Base-by-base conservation (phyloP, 2,888 invertebrate species). In the Athrips mouffetella region DNA sequence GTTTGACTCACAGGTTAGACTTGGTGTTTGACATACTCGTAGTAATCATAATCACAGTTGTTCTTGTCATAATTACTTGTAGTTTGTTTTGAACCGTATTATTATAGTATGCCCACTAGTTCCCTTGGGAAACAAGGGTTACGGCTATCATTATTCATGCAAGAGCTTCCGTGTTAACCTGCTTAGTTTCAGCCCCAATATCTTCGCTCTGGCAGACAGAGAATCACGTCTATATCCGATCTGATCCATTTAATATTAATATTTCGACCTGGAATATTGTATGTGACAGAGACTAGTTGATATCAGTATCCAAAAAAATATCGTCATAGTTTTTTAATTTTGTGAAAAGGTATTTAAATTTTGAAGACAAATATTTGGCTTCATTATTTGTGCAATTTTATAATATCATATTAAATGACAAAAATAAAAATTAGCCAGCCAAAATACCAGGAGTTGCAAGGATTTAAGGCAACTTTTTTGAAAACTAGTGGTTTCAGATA, bases 31-130 rank as follows among this genome's bases (percentile, higher is more conserved):
- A n/a, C n/a, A n/a, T n/a, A n/a, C n/a, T n/a, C n/a, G n/a, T n/a
- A n/a, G n/a, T n/a, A n/a, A n/a, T n/a, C n/a, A 68, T 79, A 78
- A 77, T 80, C 70, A 74, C 63, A 62, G 74, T 77, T 77, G 77
- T 79, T 81, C 76, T 74, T 73, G 76, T 73, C 77, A 67, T 86
- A 83, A 85, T 84, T 85, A 81, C 78, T 81, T 78, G 75, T 76
- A 80, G 79, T 82, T 86, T 81, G 80, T 82, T 82, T 71, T 73
- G 70, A 73, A 76, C 74, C 76, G 75, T 83, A 78, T 81, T 80
- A 81, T 81, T 77, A 81, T 63, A 62, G 66, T 70, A 73, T 71
- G 73, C 67, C 74, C 70, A 74, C 73, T 70, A 68, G 65, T 70
- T 75, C 82, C 79, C 76, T 45, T 45, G 76, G 71, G 84, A 75